A percentile compares a stretch with the other conserved stretches of the same genome.
Conservation (phyloP, 2,797 vertebrate species). For the Sebastes hubbsi region DNA sequence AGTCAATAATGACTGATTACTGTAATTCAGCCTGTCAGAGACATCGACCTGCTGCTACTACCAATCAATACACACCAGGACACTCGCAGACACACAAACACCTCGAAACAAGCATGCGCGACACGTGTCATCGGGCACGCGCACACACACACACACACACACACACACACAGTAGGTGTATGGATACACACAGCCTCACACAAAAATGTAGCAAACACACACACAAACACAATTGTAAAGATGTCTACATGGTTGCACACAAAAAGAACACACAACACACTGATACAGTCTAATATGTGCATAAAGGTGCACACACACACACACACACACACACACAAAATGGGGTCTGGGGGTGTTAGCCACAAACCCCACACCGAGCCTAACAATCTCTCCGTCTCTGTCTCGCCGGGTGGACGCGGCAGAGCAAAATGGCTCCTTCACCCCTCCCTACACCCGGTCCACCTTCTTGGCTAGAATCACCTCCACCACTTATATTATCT, state of each 20-base stretch:
- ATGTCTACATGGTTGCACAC: slow-evolving; percentile 50
- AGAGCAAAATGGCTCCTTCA: slow-evolving; percentile 79
- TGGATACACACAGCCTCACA: neutral
- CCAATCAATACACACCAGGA: slow-evolving; percentile 94
- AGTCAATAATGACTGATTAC: slow-evolving; percentile 99
- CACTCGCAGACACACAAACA: slow-evolving; percentile 79
- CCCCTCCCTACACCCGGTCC: neutral
- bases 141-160: neutral
- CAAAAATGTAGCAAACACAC: neutral
- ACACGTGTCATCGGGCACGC: slow-evolving; percentile 26
- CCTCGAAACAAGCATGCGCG: slow-evolving; percentile 30
- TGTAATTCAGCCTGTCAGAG: slow-evolving; percentile 98
- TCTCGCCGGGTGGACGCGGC: slow-evolving; percentile 57
- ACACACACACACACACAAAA: neutral
- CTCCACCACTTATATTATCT: slow-evolving; percentile 78
- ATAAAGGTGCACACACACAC: neutral
- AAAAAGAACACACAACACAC: slow-evolving; percentile 1
- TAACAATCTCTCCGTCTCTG: slow-evolving; percentile 73
- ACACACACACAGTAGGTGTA: slow-evolving; percentile 5
- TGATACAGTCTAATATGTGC: neutral
- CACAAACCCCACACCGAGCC: slow-evolving; percentile 82
- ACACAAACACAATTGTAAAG: neutral
- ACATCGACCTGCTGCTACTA: slow-evolving; percentile 95
- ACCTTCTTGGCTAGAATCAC: slow-evolving; percentile 14
- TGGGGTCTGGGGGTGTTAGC: slow-evolving; percentile 50